Evolutionary conservation across 2,888 invertebrate species (phyloP), one percentile per base, ranked within the genome.

Genomic region (Spatulosminthurus flaviceps): DNA sequence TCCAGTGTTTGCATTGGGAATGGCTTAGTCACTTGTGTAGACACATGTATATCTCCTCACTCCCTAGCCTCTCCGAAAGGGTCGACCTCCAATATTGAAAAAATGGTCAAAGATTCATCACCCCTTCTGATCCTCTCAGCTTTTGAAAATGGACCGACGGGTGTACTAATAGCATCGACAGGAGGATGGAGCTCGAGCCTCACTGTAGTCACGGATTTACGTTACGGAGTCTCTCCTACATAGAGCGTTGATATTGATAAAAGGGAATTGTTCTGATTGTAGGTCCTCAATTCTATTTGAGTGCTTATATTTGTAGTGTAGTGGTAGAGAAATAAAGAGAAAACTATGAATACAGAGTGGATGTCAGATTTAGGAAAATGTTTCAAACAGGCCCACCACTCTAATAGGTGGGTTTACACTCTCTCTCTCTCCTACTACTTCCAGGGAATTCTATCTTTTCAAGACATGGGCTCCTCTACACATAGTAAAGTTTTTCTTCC

Each of bases 111-210:
- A 51, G 67, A 29, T 69, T 28, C 41, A 1, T 13, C 41, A 51
- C 73, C 28, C 26, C 24, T 28, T 29, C 74, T 34, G 19, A 19
- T 73, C 74, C 75, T 77, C 61, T 66, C 76, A 73, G 77, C 78
- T 77, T 77, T 73, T 80, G 80, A 79, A 80, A 72, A 75, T 79
- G 80, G 64, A 79, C 79, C 78, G 79, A 75, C 77, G 79, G 80
- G 77, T 82, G 19, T 2, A n/a, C n/a, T n/a, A n/a, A n/a, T n/a
- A n/a, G 51, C 16, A 5, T 4, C n/a, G 16, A 51, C n/a, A 19
- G 51, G 19, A 19, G 51, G 2, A 51, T 9, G 16, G 51, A 51
- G n/a, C 7, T 9, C 34, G 34, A 34, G 34, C 5, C 9, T 34
- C 5, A 34, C 34, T 34, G 34, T n/a, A n/a, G n/a, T n/a, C n/a